Conservation (phyloP, 92 coral and sea anemone species). For the Paragorgia papillata region DNA sequence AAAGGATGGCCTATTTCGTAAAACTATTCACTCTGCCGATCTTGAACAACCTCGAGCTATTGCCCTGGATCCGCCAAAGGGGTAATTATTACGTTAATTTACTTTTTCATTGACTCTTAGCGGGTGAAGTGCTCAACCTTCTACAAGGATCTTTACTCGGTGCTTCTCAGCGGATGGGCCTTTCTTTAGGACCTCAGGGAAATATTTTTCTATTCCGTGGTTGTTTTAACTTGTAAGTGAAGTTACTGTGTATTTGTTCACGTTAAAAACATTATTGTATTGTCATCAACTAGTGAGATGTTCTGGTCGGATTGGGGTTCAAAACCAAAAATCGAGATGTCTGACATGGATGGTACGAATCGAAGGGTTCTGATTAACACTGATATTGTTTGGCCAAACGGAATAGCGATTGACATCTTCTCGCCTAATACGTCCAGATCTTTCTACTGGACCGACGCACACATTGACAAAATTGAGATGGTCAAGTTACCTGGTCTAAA, state of each 20-base stretch:
- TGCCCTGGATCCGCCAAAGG: slow-evolving; percentile 72
- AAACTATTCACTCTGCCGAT: slow-evolving; percentile 52
- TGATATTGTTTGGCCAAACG: slow-evolving; percentile 82
- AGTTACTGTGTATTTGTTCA: too few species aligned
- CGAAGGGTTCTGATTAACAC: slow-evolving; percentile 58
- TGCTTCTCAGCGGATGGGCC: too few species aligned
- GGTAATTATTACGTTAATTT: slow-evolving; percentile 52
- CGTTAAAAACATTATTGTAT: too few species aligned
- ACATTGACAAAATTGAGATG: slow-evolving; percentile 75
- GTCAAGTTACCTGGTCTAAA: slow-evolving; percentile 61
- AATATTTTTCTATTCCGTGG: too few species aligned
- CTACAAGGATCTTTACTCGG: too few species aligned
- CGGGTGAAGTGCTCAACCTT: too few species aligned
- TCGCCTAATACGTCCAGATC: slow-evolving; percentile 37
- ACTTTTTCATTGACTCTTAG: not conserved
- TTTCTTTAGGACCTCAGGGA: too few species aligned
- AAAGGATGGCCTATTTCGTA: slow-evolving; percentile 84
- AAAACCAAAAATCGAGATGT: slow-evolving; percentile 68
- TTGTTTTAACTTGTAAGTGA: too few species aligned
- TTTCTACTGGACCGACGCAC: slow-evolving; percentile 96
- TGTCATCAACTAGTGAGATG: too few species aligned
- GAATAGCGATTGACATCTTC: slow-evolving; percentile 71
- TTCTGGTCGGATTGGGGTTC: slow-evolving; percentile 98
- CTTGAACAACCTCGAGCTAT: slow-evolving; percentile 91
- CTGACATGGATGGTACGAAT: slow-evolving; percentile 72